Percentiles rank a stretch among this genome's conserved stretches.
These are phyloP conservation scores for Pherbina coryleti DNA, from an alignment of 2,888 invertebrate species.

Conservation along the genomic window DNA sequence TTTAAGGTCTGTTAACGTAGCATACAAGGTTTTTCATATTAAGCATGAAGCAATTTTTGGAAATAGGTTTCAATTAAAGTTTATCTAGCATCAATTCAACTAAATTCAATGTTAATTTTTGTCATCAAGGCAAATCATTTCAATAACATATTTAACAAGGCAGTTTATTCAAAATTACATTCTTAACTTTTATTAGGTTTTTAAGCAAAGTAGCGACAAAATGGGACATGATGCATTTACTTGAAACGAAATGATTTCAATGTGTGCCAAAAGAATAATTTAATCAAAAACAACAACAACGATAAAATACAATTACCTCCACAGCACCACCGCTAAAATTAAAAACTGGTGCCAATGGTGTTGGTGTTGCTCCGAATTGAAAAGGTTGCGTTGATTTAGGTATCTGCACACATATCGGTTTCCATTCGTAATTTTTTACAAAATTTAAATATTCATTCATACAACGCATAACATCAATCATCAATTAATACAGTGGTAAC, in stretches of 20 bases:
- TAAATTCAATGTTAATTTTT: too few species aligned
- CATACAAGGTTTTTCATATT: too few species aligned
- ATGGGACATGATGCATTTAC: not conserved
- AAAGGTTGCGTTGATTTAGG: constrained; percentile 55
- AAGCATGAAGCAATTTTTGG: too few species aligned
- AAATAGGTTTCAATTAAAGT: too few species aligned
- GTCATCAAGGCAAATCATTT: too few species aligned
- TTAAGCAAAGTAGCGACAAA: not conserved
- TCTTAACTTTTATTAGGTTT: too few species aligned
- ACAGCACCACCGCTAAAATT: constrained; percentile 59
- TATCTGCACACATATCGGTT: constrained; percentile 14
- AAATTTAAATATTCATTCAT: constrained; percentile 40
- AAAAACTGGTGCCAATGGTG: constrained; percentile 57
- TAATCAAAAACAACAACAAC: not conserved
- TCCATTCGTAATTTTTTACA: constrained; percentile 41
- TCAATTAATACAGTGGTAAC: constrained; percentile 13
- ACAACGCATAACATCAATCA: constrained; percentile 32
- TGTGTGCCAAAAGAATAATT: not conserved
- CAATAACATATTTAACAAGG: not conserved
- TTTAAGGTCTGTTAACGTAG: too few species aligned
- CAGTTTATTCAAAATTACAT: not conserved
- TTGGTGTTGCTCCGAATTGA: constrained; percentile 62
- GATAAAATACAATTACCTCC: constrained; percentile 50
- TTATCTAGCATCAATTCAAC: too few species aligned
- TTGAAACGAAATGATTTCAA: not conserved